Percentiles rank a stretch among this genome's conserved stretches.
phyloP scores from a whole-genome alignment of 2,113 vertebrate species.

The Laterallus jamaicensis region DNA sequence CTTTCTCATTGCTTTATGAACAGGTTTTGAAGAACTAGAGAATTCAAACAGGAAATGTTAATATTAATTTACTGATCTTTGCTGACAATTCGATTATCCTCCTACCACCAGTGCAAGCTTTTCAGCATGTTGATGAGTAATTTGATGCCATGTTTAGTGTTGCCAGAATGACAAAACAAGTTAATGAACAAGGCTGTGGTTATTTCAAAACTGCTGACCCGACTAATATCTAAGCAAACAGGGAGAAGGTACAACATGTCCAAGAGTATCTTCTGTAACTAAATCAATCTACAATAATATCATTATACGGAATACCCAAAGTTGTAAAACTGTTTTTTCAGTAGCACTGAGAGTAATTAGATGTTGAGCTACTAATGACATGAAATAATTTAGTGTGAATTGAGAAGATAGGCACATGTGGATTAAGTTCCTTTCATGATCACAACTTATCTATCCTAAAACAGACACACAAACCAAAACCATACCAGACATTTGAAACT shows the following conservation, averaged over 20 bases:
- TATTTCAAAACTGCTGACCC: neutral
- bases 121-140: neutral
- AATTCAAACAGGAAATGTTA: neutral
- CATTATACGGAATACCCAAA: neutral
- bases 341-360: neutral
- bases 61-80: neutral
- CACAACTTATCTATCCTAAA: neutral
- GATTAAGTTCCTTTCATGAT: neutral
- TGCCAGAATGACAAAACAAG: neutral
- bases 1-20: neutral
- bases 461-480: neutral
- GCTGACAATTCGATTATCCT: neutral
- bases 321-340: neutral
- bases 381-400: neutral
- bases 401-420: neutral
- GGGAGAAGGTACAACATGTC: neutral
- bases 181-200: neutral
- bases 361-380: fast-evolving
- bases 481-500: neutral
- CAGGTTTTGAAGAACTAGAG: neutral
- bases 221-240: neutral
- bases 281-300: neutral
- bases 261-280: neutral
- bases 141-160: neutral
- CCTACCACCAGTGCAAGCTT: neutral